Evolutionary conservation across 2,888 invertebrate genomes (phyloP), one percentile per base, ranked within the genome.

Genomic region (Conomelus anceps): DNA sequence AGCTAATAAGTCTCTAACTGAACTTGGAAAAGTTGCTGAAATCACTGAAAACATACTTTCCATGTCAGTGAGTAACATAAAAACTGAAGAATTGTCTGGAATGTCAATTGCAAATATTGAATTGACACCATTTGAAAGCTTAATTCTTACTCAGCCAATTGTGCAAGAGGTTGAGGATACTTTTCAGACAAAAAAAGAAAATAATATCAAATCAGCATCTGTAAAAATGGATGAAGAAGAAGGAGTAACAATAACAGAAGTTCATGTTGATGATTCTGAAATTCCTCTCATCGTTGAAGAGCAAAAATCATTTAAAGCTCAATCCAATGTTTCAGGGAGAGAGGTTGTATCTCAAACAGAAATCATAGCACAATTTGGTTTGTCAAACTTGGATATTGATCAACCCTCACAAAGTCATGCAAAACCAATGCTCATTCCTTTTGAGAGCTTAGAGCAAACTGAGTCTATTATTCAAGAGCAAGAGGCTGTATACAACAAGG

Each of bases 321-420:
- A 92, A 85, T 89, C 91, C 9, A 90, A 91, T 23, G 92, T 94
- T 34, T 92, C 93, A 63, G 92, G 94, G 0, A 93, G 94, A 89
- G 93, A 94, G 92, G 93, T 94, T 22, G 94, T 94, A 22, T 92
- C 94, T 91, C 94, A 93, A 91, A 93, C 93, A 0, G 94, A 94
- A 92, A 92, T 94, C 13, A 92, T 93, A 84, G 90, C 93, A 17
- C 92, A 93, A 88, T 90, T 92, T 26, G 90, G 92, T 34, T 91
- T 92, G 87, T 90, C 91, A 85, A 91, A 92, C 29, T 91, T 93
- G 24, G 29, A 88, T 85, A 85, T 88, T 85, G 90, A 86, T 1
- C 91, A 92, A 90, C 92, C 93, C 11, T 92, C 92, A 85, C 89
- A 91, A 3, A 93, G 92, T 41, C 92, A 92, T 89, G 93, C 93